Percentiles rank a stretch among this genome's conserved stretches.
Evolutionary conservation across 2,797 vertebrate species (phyloP).

Genomic region (Alfaro cultratus): DNA sequence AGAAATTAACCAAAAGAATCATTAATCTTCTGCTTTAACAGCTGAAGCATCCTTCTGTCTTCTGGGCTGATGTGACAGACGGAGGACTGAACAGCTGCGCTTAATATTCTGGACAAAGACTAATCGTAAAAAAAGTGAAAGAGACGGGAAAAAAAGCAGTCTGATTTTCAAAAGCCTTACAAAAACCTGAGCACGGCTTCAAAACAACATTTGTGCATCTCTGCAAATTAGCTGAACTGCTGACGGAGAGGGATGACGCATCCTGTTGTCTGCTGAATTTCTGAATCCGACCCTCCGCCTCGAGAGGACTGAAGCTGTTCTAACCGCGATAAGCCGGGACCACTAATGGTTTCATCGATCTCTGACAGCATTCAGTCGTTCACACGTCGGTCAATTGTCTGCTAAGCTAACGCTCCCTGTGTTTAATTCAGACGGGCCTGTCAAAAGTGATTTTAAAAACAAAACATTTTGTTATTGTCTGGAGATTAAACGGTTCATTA

Average conservation of each 20-base stretch:
- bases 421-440: not conserved
- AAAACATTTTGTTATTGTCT: not conserved
- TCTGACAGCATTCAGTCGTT: not conserved
- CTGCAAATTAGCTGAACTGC: constrained; percentile 1
- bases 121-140: not conserved
- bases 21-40: constrained; percentile 19
- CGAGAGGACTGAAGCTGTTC: not conserved
- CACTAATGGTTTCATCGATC: constrained; percentile 5
- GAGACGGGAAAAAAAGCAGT: not conserved
- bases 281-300: constrained; percentile 7
- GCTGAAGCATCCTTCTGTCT: constrained; percentile 8
- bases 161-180: not conserved
- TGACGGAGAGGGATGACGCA: not conserved
- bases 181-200: not conserved
- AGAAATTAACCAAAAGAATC: constrained; percentile 1
- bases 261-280: not conserved
- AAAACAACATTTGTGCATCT: not conserved
- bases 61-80: not conserved
- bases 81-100: not conserved
- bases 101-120: not conserved
- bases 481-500: not conserved
- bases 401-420: not conserved
- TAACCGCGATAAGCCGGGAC: not conserved
- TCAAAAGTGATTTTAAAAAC: not conserved
- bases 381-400: not conserved